Evolutionary conservation across 2,797 vertebrate species (phyloP), one percentile per base, ranked within the genome.

Genomic region (Pachyuromys duprasi): DNA sequence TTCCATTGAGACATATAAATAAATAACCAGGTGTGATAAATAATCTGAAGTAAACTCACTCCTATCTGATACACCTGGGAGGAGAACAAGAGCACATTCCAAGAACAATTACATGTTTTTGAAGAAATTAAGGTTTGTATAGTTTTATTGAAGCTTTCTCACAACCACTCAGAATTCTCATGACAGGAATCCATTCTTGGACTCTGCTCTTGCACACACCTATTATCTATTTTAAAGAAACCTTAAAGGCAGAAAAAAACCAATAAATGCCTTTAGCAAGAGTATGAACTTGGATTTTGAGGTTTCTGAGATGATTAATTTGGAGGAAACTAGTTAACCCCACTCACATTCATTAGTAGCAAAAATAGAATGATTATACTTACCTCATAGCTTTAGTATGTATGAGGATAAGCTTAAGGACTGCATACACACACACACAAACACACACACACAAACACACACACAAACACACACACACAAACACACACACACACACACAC

Each of bases 211-310:
- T 31, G 18, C 39, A 65, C 26, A 83, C 57, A 63, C 53, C 55
- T 88, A 62, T 3, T 18, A 93, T n/a, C 39, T 82, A 57, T 63
- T 88, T 95, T 22, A 86, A 89, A 78, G 36, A 76, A 89, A 94
- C 45, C 2, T 18, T 81, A 70, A 93, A 90, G 49, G 28, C 79
- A 88, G 5, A 60, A 4, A 90, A 28, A 89, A 26, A 70, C 18
- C 63, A 84, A 82, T 2, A 81, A 22, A 78, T 31, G 20, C 86
- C 74, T 82, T 92, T 90, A 39, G 22, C 36, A 91, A 88, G 72
- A 14, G 3, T 90, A 69, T 96, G 14, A 92, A 95, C 92, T 60
- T 91, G 39, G 20, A 94, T 81, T 95, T 90, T 94, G 26, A 9
- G 36, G 6, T 55, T 87, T 45, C 55, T 49, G 13, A 81, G 24